Percentiles rank a stretch among this genome's conserved stretches.
Evolutionary conservation across 1,140 invertebrate species (phyloP).

Genomic region (Paraescarpia echinospica): DNA sequence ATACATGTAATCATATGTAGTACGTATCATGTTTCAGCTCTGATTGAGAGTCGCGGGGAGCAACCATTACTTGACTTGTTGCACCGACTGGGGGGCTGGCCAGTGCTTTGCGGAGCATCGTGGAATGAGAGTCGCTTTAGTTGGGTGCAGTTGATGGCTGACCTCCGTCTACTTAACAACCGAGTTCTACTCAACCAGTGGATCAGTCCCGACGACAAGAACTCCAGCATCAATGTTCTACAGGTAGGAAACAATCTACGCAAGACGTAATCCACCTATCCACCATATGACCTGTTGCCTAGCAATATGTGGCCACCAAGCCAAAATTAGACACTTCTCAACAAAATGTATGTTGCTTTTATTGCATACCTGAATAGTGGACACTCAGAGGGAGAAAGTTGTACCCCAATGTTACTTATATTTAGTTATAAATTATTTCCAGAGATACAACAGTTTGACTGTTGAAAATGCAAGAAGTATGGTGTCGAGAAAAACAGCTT

Average conservation of each 20-base stretch:
- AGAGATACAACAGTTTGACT: no score
- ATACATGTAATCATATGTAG: neutral
- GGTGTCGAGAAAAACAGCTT: no score
- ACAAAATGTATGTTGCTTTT: no score
- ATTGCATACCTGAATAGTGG: no score
- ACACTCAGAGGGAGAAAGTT: no score
- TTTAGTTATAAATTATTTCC: no score
- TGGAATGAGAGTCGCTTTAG: slow-evolving; percentile 67
- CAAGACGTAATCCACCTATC: neutral
- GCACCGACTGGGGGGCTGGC: slow-evolving; percentile 80
- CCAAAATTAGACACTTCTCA: no score
- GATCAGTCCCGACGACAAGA: slow-evolving; percentile 86
- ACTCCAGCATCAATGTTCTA: slow-evolving; percentile 82
- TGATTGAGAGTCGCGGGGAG: slow-evolving; percentile 67
- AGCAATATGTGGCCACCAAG: no score
- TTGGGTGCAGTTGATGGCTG: slow-evolving; percentile 74
- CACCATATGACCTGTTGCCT: no score
- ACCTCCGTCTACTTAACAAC: slow-evolving; percentile 79
- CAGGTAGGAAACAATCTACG: slow-evolving; percentile 62
- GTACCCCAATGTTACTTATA: no score
- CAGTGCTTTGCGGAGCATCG: slow-evolving; percentile 67
- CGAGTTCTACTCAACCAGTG: slow-evolving; percentile 73
- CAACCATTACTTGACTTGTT: slow-evolving; percentile 74
- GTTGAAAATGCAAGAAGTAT: no score
- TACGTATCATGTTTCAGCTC: slow-evolving; percentile 38